Evolutionary conservation across 2,888 invertebrate species (phyloP).

Genomic region (Alsophila aescularia): DNA sequence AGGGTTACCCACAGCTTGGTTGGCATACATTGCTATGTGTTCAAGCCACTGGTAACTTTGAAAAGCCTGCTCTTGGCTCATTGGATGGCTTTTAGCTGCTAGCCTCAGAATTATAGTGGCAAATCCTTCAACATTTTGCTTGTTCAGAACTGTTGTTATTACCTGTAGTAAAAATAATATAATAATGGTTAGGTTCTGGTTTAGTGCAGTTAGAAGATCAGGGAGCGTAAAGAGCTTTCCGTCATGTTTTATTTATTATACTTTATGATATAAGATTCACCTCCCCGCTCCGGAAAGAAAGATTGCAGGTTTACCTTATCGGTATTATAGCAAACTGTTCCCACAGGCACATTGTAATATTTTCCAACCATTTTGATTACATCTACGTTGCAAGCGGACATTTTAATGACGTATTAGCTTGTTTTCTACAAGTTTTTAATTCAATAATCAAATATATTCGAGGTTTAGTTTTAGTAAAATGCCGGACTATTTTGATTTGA

Average conservation of each 20-base stretch:
- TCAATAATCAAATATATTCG: no score
- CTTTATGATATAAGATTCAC: no score
- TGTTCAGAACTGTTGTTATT: slow-evolving; percentile 71
- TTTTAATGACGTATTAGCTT: slow-evolving; percentile 28
- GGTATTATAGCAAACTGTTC: slow-evolving; percentile 80
- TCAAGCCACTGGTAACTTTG: slow-evolving; percentile 88
- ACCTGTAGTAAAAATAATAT: slow-evolving; percentile 60
- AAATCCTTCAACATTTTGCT: slow-evolving; percentile 76
- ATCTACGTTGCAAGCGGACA: slow-evolving; percentile 67
- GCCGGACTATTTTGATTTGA: no score
- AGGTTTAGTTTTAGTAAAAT: no score
- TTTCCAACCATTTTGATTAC: slow-evolving; percentile 80
- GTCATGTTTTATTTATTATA: no score
- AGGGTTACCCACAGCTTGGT: slow-evolving; percentile 73
- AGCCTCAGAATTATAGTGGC: slow-evolving; percentile 80
- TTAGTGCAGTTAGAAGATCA: no score
- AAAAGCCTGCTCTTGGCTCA: slow-evolving; percentile 70
- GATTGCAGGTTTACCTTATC: slow-evolving; percentile 68
- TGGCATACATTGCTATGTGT: slow-evolving; percentile 83
- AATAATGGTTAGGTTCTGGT: no score
- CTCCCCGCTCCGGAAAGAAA: no score
- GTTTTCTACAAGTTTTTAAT: background rate
- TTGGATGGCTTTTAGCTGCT: slow-evolving; percentile 67
- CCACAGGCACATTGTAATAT: slow-evolving; percentile 79
- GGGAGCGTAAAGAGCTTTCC: no score